Evolutionary conservation across 2,113 vertebrate genomes (phyloP), one percentile per base, ranked within the genome.

Genomic region (Monopterus albus): DNA sequence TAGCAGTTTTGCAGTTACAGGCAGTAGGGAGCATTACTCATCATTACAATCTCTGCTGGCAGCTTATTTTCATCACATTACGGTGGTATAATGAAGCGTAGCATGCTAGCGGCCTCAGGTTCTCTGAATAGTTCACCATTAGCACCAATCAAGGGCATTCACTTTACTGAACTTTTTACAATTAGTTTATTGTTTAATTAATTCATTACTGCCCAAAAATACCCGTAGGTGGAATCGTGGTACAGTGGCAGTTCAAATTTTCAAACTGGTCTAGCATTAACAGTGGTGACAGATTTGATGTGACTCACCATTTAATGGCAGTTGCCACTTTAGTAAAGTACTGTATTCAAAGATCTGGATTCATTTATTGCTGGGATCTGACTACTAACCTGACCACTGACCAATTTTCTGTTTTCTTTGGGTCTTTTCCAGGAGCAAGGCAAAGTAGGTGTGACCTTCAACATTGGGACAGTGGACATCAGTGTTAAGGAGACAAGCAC

Each of bases 381-480:
- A 12, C 9, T 17, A 25, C 21, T 63, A 15, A 77, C 57, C 21
- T 12, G 13, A 21, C 35, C n/a, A n/a, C n/a, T n/a, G n/a, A n/a
- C n/a, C n/a, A n/a, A n/a, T 9, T 35, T 66, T 2, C 42, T 53
- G 28, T 73, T 62, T n/a, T 47, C 6, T 72, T 15, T 73, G 12
- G 79, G 6, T 68, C 1, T 72, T 80, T 57, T 72, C n/a, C 89
- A 99, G 97, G 97, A 98, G 60, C 95, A 98, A 90, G 97, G 97
- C 64, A 98, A 98, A 89, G 95, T 98, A 35, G 94, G 95, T 9
- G 97, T 98, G 62, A 97, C 96, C 5, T 99, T 99, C 92, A 99
- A 99, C 88, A 98, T 99, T 15, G 97, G 97, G 35, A 97, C 96
- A 0, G 95, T 97, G 83, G 97, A 99, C 86, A 98, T 99, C 81